Base-by-base conservation (phyloP, 1,140 invertebrate species). In the Pogonomyrmex barbatus region DNA sequence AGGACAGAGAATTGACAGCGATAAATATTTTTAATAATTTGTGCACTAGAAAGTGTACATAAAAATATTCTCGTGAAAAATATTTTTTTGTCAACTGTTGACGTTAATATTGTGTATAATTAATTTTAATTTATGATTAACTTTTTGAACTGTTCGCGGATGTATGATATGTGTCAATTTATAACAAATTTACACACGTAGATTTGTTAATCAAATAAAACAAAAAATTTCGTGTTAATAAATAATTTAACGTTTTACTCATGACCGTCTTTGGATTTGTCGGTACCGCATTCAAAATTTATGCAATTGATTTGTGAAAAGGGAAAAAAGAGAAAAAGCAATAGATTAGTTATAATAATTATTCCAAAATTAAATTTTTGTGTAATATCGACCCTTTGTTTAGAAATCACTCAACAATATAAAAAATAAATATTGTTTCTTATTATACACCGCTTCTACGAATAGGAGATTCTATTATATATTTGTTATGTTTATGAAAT, bases 401-500 rank as follows among this genome's bases (percentile, higher is more conserved):
- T 30, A 10, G 14, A 14, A 68, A 58, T 73, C 12, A 36, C 10
- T 10, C 10, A 70, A 73, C 2, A 9, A 8, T 54, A 39, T 30
- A 5, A 12, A 1, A 14, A 10, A 30, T 42, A 42, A 39, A 39
- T 56, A 14, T 67, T 67, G 45, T 68, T 68, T 4, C 24, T n/a
- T 50, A 68, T 60, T 76, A 60, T 50, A 1, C 9, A 5, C 6
- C 65, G 39, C 52, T 50, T 67, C n/a, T 50, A 65, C 10, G 2
- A 39, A 36, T 39, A 39, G 60, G 10, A 24, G 30, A 63, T 79
- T 67, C 47, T 79, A 42, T 68, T 14, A 79, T 56, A 10, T 6
- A 42, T 71, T 79, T 79, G 47, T 54, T 79, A 65, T 30, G 45
- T 68, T 70, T 73, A 82, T 56, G 52, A 82, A 83, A 83, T 50